Conservation (phyloP, 2,888 invertebrate species). For the Muschampia plurimacula region DNA sequence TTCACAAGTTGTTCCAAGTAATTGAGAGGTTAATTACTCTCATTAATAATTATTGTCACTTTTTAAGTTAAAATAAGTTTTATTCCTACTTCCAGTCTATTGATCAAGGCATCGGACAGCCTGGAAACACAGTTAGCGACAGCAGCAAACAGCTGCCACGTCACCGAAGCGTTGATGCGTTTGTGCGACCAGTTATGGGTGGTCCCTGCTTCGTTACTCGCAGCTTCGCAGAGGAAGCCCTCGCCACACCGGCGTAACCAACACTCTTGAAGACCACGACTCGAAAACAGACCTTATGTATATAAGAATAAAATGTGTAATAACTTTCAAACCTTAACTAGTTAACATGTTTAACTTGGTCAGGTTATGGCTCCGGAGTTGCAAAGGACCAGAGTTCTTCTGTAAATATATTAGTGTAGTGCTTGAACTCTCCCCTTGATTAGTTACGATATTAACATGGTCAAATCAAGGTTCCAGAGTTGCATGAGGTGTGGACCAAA, state of each 20-base stretch:
- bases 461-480: slow-evolving; percentile 20
- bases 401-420: slow-evolving; percentile 12
- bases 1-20: neutral
- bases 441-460: neutral
- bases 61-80: neutral
- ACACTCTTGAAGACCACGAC: slow-evolving; percentile 61
- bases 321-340: slow-evolving; percentile 4
- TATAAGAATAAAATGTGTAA: neutral
- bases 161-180: slow-evolving; percentile 93
- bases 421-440: slow-evolving; percentile 12
- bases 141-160: slow-evolving; percentile 94
- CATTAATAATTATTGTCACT: too few species aligned
- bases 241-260: slow-evolving; percentile 65
- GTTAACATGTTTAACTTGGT: slow-evolving; percentile 8
- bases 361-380: neutral
- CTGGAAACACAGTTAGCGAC: slow-evolving; percentile 92
- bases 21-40: too few species aligned
- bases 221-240: slow-evolving; percentile 84
- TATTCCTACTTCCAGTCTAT: slow-evolving; percentile 73
- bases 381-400: neutral
- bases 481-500: slow-evolving; percentile 35
- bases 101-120: slow-evolving; percentile 86
- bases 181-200: slow-evolving; percentile 92
- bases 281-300: neutral
- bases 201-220: slow-evolving; percentile 89